Evolutionary conservation across 2,113 vertebrate genomes (phyloP), one percentile per base, ranked within the genome.

Genomic region (Oryctolagus cuniculus): DNA sequence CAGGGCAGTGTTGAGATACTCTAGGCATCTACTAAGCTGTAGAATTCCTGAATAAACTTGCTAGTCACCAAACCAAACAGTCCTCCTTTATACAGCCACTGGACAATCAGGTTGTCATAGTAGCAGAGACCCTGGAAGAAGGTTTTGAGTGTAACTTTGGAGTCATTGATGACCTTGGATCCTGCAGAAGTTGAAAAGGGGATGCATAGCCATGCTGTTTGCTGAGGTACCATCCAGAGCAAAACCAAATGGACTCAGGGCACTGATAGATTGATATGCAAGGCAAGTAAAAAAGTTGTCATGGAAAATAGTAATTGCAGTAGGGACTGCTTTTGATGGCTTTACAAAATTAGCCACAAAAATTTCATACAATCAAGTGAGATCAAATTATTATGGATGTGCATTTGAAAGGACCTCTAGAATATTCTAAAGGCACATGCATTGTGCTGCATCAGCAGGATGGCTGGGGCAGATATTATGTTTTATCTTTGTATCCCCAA

Each of bases 401-500:
- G 87, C 49, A 70, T 89, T 81, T 94, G 49, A 72, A 82, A 90
- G 27, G 88, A 53, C 82, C 90, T 96, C 55, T 55, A n/a, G 74
- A 90, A 69, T 55, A 44, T 93, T 72, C 4, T 0, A 85, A 95
- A 92, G n/a, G n/a, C 21, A 55, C 10, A 58, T 15, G 70, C 12
- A 77, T 70, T 51, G 29, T 87, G 75, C 89, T 44, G 13, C 3
- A 6, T 96, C 90, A 90, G 97, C 96, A 96, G 55, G 75, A 88
- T 64, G 61, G 61, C 66, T 19, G 34, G 64, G 83, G 69, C 77
- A 91, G 90, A 91, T 91, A 92, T 15, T 97, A 9, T 72, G 81
- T 79, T 95, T 91, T 94, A 81, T 87, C 84, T 85, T 91, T 89
- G 58, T 67, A 69, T 83, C 91, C 81, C 34, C 79, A 97, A 97